These are phyloP conservation scores for Polydesmus complanatus DNA, from an alignment of 2,888 invertebrate species.

Conservation along the genomic window DNA sequence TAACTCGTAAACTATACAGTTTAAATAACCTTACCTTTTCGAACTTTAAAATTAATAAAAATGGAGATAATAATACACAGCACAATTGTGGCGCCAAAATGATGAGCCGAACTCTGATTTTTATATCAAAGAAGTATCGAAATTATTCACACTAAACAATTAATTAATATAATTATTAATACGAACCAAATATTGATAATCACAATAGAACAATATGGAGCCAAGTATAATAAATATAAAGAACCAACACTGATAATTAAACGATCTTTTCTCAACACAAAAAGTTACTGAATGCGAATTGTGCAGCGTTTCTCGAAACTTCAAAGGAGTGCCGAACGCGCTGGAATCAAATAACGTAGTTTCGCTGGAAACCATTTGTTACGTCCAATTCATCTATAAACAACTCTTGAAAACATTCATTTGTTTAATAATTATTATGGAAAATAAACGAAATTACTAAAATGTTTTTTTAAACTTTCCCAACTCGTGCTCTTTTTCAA, in stretches of 20 bases:
- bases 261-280: background rate
- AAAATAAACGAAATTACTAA: too few relatives aligned
- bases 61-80: background rate
- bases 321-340: background rate
- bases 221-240: background rate
- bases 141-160: background rate
- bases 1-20: background rate
- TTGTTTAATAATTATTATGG: too few relatives aligned
- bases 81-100: background rate
- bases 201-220: background rate
- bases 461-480: too few relatives aligned
- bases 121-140: too few relatives aligned
- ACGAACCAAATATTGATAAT: background rate
- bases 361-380: background rate
- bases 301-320: background rate
- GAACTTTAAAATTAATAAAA: background rate
- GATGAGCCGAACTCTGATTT: background rate
- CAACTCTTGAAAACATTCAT: too few relatives aligned
- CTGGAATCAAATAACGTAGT: background rate
- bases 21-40: background rate
- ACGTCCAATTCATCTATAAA: too few relatives aligned
- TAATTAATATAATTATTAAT: background rate
- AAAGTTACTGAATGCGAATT: background rate
- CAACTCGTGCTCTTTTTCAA: too few relatives aligned
- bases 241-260: background rate